Base-by-base conservation (phyloP, 2,113 vertebrate genomes). In the Cavia aperea region DNA sequence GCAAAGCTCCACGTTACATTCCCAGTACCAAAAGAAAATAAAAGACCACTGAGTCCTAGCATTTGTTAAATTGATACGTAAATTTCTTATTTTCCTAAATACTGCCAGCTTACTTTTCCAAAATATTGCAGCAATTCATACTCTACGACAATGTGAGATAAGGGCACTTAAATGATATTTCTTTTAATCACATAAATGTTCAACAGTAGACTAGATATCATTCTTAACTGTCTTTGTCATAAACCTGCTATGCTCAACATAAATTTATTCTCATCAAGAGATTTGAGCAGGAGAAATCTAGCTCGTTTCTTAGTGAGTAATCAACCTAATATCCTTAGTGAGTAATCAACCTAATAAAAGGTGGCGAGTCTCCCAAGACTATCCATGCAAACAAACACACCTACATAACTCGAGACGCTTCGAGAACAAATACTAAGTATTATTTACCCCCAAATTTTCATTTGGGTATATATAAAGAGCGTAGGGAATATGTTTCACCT, bases 21-120 rank as follows among this genome's bases (percentile, higher is more conserved):
- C 24, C 19, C 70, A 39, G n/a, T 46, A 77, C 26, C 39, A 31
- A 49, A 77, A 49, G 73, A 43, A 75, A 75, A 73, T 24, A 43
- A 46, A 26, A 46, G 13, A 88, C 60, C 90, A 85, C 39, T 75
- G 75, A n/a, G n/a, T 88, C 54, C 16, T 51, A 81, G 43, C 81
- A 81, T 70, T 72, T 78, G 54, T 77, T 66, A 23, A 90, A 83
- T 36, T 54, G n/a, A 65, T 51, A 90, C 3, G 72, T 72, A 9
- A 68, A 68, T 63, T 94, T 90, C 85, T 84, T 87, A 92, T 94
- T 92, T 78, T 21, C 66, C 56, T 82, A 90, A 81, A 88, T 82
- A 66, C 26, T 86, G 49, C 39, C 85, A 92, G 33, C 51, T 88
- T 85, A 86, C 63, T 87, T 81, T 93, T 88, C 51, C 46, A 94